These are phyloP conservation scores for Grus americana DNA, from an alignment of 2,113 vertebrate species.

Conservation along the genomic window DNA sequence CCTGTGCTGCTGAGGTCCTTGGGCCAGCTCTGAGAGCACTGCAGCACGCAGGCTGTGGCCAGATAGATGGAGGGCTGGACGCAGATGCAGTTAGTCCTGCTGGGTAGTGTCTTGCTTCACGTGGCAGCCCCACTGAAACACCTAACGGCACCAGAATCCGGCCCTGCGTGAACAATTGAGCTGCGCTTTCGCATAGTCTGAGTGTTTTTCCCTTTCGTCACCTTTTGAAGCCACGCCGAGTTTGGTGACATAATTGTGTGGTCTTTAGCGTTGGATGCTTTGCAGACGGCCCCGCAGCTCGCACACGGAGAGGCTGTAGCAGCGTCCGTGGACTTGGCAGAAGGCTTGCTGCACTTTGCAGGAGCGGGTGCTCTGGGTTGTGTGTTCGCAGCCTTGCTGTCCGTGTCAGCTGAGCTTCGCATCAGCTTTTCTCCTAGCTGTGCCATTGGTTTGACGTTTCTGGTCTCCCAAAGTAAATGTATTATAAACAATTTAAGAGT, in stretches of 20 bases:
- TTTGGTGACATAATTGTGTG: neutral
- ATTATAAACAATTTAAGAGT: neutral
- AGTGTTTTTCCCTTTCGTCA: neutral
- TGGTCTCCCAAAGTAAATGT: neutral
- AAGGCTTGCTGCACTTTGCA: neutral
- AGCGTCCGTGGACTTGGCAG: accelerated
- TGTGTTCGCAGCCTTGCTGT: neutral
- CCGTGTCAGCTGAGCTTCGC: neutral
- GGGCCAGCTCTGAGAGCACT: neutral
- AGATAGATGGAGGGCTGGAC: neutral
- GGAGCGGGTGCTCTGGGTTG: neutral
- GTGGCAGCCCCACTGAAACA: neutral
- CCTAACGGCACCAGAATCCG: neutral
- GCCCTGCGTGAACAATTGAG: neutral
- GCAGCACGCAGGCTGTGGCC: neutral
- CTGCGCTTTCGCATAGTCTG: neutral
- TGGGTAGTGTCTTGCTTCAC: neutral
- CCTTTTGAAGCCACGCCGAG: neutral
- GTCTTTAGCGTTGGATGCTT: neutral
- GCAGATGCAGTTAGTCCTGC: neutral
- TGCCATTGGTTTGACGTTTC: neutral
- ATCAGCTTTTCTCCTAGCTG: neutral
- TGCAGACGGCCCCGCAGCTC: neutral
- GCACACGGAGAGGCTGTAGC: neutral
- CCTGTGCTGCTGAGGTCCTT: neutral